Evolutionary conservation across 2,113 vertebrate species (phyloP).

Genomic region (Lipophrys pholis): DNA sequence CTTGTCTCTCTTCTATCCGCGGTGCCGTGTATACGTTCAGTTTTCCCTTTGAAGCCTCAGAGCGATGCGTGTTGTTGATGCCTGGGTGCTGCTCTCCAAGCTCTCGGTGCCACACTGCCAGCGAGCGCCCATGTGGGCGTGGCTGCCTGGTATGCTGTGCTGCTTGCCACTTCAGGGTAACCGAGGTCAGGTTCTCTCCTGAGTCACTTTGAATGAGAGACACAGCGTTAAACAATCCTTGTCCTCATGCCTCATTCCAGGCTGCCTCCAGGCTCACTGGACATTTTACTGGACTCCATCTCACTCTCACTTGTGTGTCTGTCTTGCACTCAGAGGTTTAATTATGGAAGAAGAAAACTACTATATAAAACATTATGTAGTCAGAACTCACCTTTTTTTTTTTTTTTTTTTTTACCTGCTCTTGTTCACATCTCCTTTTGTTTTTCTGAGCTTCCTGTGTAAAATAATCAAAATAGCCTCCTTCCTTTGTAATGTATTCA

Average conservation of each 20-base stretch:
- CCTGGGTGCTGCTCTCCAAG: conserved; percentile 3
- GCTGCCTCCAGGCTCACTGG: conserved; percentile 5
- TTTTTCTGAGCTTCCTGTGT: background rate
- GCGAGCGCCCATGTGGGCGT: conserved; percentile 5
- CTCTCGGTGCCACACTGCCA: background rate
- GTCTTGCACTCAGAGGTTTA: background rate
- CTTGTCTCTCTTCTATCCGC: background rate
- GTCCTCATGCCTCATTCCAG: background rate
- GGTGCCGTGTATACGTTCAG: background rate
- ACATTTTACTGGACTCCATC: conserved; percentile 13
- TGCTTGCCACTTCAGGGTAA: conserved; percentile 27
- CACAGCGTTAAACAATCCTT: conserved; percentile 61
- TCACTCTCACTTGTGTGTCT: background rate
- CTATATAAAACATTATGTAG: background rate
- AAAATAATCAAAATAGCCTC: conserved; percentile 8
- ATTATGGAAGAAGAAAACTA: conserved; percentile 5
- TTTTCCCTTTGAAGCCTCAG: conserved; percentile 8
- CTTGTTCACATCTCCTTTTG: background rate
- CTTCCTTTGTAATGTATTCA: conserved; percentile 15
- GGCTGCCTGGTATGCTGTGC: conserved; percentile 5
- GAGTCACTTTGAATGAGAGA: conserved; percentile 43
- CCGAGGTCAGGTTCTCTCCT: conserved; percentile 61
- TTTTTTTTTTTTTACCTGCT: background rate
- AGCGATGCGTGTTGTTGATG: background rate
- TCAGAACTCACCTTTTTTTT: background rate